phyloP scores from a whole-genome alignment of 2,888 invertebrate genomes.

The Exocentrus adspersus region DNA sequence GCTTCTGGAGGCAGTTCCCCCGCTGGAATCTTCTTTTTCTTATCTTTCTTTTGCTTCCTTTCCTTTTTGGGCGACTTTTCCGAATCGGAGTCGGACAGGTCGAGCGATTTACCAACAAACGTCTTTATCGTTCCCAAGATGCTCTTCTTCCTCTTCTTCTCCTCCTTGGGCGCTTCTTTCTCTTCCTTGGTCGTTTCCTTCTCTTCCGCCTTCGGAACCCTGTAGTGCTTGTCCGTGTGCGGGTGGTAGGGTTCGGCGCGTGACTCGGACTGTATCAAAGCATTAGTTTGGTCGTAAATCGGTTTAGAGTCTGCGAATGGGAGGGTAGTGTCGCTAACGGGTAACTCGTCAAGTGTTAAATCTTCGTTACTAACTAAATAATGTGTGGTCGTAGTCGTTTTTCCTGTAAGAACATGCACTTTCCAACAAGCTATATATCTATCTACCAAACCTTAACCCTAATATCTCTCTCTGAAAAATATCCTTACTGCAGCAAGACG shows the following conservation, averaged over 20 bases:
- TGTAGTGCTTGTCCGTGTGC: slow-evolving; percentile 46
- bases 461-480: slow-evolving; percentile 54
- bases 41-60: slow-evolving; percentile 53
- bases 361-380: slow-evolving; percentile 59
- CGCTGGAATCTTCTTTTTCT: slow-evolving; percentile 46
- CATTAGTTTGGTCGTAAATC: slow-evolving; percentile 57
- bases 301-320: slow-evolving; percentile 45
- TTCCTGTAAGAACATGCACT: slow-evolving; percentile 65
- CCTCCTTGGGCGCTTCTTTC: slow-evolving; percentile 47
- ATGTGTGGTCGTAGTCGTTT: slow-evolving; percentile 59
- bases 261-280: slow-evolving; percentile 60
- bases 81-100: slow-evolving; percentile 61
- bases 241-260: slow-evolving; percentile 56
- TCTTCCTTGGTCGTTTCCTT: slow-evolving; percentile 33
- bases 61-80: slow-evolving; percentile 58
- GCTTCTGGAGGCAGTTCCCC: slow-evolving; percentile 51
- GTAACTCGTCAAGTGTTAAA: slow-evolving; percentile 47
- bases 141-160: slow-evolving; percentile 58
- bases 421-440: slow-evolving; percentile 63
- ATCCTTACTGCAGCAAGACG: slow-evolving; percentile 60
- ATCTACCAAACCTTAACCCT: slow-evolving; percentile 58
- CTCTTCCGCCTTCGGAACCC: slow-evolving; percentile 32
- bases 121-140: slow-evolving; percentile 62
- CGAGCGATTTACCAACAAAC: slow-evolving; percentile 60
- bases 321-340: slow-evolving; percentile 25